Percentiles rank a stretch among this genome's conserved stretches.
Evolutionary conservation across 2,113 vertebrate species (phyloP).

Genomic region (Epinephelus fuscoguttatus): DNA sequence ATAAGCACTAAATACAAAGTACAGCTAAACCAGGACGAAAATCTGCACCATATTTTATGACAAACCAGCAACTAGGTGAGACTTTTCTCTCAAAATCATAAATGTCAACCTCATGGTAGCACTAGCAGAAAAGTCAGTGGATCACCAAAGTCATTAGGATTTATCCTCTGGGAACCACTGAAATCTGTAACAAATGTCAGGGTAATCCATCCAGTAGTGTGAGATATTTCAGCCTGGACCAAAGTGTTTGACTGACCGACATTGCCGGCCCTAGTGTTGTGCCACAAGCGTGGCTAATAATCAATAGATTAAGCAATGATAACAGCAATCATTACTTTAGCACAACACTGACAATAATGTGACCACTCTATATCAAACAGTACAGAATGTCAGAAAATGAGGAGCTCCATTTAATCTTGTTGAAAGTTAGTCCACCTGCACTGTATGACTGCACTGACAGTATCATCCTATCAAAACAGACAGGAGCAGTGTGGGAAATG

Average conservation of each 20-base stretch:
- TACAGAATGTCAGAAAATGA: background rate
- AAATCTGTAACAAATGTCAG: background rate
- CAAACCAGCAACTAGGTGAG: no score
- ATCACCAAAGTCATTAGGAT: background rate
- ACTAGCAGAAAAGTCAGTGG: background rate
- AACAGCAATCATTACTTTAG: background rate
- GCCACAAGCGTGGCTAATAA: background rate
- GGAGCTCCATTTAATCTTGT: background rate
- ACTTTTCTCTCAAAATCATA: no score
- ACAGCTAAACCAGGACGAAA: no score
- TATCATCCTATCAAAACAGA: slow-evolving; percentile 45
- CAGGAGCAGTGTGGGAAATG: slow-evolving; percentile 36
- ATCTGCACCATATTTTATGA: no score
- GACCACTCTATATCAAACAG: background rate
- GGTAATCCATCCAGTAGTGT: background rate
- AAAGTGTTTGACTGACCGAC: background rate
- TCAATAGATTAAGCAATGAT: background rate
- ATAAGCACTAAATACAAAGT: background rate
- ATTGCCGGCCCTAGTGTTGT: background rate
- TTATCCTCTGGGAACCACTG: background rate
- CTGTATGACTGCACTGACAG: background rate
- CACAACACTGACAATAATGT: background rate
- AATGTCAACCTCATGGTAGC: background rate
- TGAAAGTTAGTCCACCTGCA: slow-evolving; percentile 8
- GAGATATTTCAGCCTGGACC: background rate